phyloP scores from a whole-genome alignment of 2,888 invertebrate species.

The Drosophila recens region DNA sequence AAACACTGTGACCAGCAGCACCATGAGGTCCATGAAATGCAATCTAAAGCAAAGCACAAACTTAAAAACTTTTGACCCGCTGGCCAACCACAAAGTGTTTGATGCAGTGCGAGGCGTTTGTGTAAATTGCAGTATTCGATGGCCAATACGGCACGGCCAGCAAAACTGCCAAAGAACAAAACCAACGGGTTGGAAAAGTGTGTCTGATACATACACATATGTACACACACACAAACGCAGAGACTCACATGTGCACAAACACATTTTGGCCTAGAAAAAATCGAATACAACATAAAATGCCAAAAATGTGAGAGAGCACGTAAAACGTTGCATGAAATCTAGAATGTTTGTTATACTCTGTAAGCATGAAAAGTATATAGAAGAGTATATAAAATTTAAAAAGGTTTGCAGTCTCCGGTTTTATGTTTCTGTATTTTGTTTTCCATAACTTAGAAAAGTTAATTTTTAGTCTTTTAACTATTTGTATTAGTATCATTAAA shows the following conservation, averaged over 20 bases:
- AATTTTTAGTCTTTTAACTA: no score
- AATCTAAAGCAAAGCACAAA: constrained; percentile 80
- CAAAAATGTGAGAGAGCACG: constrained; percentile 49
- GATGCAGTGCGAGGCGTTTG: constrained; percentile 92
- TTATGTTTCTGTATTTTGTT: background rate
- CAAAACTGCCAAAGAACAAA: constrained; percentile 93
- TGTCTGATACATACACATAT: constrained; percentile 88
- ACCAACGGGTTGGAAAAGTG: constrained; percentile 92
- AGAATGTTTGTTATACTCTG: constrained; percentile 42
- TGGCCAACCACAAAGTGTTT: constrained; percentile 90
- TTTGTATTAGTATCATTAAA: no score
- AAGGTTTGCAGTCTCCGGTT: background rate
- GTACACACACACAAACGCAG: constrained; percentile 22
- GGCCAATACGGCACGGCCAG: constrained; percentile 90
- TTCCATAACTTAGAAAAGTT: background rate
- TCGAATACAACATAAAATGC: constrained; percentile 54
- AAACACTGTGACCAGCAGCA: constrained; percentile 92
- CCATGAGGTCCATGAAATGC: constrained; percentile 88
- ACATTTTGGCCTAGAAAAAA: constrained; percentile 42
- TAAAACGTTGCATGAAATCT: constrained; percentile 49
- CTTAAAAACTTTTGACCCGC: constrained; percentile 56
- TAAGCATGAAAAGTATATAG: background rate
- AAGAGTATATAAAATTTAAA: background rate
- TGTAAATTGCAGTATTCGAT: constrained; percentile 95
- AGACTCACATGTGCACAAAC: constrained; percentile 14